These are phyloP conservation scores for Aradophagus sp. DNA, from an alignment of 1,140 invertebrate species.

Conservation along the genomic window DNA sequence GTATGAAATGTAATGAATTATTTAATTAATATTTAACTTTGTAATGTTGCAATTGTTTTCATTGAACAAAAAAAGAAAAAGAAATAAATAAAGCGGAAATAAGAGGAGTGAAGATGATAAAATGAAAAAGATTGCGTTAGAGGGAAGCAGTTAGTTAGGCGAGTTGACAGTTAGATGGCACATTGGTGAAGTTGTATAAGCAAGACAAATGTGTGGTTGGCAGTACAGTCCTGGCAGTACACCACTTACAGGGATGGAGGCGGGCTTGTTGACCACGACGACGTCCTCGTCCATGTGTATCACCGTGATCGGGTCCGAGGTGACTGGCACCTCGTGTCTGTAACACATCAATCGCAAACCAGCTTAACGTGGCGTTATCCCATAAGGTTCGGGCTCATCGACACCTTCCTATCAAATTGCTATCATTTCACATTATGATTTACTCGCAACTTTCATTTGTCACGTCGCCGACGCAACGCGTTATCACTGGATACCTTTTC, in stretches of 20 bases:
- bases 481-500: neutral
- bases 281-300: conserved; percentile 98
- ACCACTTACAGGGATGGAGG: conserved; percentile 97
- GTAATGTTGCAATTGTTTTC: too few relatives aligned
- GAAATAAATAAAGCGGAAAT: too few relatives aligned
- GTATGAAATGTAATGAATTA: too few relatives aligned
- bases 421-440: conserved; percentile 18
- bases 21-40: too few relatives aligned
- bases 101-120: too few relatives aligned
- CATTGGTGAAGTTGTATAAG: conserved; percentile 30
- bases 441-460: neutral
- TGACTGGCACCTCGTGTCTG: conserved; percentile 98
- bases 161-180: conserved; percentile 6
- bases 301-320: conserved; percentile 93
- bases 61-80: too few relatives aligned
- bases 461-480: neutral
- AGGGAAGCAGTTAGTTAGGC: conserved; percentile 6
- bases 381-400: conserved; percentile 50
- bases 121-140: neutral
- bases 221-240: conserved; percentile 81
- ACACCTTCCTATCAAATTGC: conserved; percentile 28
- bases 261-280: conserved; percentile 99
- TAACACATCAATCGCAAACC: conserved; percentile 78
- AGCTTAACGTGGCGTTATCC: conserved; percentile 75
- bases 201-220: conserved; percentile 71